These are phyloP conservation scores for Dicycla oo DNA, from an alignment of 2,888 invertebrate species.

Conservation along the genomic window DNA sequence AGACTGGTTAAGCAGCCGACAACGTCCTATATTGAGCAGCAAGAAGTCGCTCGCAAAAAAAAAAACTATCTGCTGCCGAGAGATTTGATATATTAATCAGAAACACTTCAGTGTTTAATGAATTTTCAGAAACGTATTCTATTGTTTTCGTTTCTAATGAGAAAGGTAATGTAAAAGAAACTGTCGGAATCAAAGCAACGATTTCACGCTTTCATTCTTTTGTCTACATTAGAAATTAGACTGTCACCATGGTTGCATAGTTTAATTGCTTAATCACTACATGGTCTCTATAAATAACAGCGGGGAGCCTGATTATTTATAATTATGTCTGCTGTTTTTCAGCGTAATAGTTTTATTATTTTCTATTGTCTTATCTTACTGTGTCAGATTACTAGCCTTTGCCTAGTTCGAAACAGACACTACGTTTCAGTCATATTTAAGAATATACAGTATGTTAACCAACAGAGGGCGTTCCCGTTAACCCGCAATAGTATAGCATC, in stretches of 20 bases:
- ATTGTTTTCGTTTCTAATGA: constrained; percentile 41
- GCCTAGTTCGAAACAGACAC: no score
- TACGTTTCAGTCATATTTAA: not conserved
- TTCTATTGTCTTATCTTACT: constrained; percentile 18
- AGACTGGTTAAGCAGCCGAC: no score
- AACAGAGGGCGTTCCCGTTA: no score
- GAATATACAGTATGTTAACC: no score
- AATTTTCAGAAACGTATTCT: constrained; percentile 27
- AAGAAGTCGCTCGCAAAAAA: no score
- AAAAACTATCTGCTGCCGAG: not conserved
- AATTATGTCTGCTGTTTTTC: constrained; percentile 27
- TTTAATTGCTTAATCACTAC: constrained; percentile 51
- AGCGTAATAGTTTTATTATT: constrained; percentile 18
- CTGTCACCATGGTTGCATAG: constrained; percentile 62
- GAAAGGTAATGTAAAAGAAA: constrained; percentile 45
- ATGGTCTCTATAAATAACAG: constrained; percentile 19
- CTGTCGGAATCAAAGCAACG: constrained; percentile 41
- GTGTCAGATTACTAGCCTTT: not conserved
- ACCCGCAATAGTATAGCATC: no score
- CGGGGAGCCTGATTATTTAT: constrained; percentile 26
- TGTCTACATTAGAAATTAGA: constrained; percentile 56
- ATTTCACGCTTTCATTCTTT: constrained; percentile 64
- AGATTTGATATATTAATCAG: not conserved
- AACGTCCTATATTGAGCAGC: no score
- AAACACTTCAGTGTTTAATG: constrained; percentile 5